Conservation (phyloP, 2,888 invertebrate genomes). For the Timema cristinae region DNA sequence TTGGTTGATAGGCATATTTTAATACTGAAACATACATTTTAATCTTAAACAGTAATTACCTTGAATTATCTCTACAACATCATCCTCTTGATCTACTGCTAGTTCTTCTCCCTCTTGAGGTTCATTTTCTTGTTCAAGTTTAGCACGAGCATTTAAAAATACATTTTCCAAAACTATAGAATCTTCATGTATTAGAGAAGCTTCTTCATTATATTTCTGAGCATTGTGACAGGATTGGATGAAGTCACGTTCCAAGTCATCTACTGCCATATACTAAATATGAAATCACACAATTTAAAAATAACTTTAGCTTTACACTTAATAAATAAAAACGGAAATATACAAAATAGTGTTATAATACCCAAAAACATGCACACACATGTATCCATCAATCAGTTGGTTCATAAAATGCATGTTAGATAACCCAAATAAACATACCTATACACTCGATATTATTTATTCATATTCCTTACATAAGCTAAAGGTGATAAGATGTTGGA, state of each 20-base stretch:
- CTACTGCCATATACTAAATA: constrained; percentile 28
- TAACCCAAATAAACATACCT: no score
- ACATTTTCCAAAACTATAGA: constrained; percentile 52
- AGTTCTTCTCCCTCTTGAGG: constrained; percentile 15
- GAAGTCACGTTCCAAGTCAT: constrained; percentile 47
- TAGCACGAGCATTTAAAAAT: constrained; percentile 36
- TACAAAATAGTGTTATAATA: neutral
- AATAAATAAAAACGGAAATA: neutral
- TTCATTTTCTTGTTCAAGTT: constrained; percentile 28
- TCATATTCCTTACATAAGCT: no score
- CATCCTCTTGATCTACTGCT: constrained; percentile 22
- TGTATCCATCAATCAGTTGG: no score
- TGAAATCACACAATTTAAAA: constrained; percentile 8
- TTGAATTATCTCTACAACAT: constrained; percentile 13
- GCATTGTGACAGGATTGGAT: constrained; percentile 56
- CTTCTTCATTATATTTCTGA: constrained; percentile 56
- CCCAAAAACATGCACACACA: no score
- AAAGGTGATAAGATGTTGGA: no score
- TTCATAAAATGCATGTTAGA: no score
- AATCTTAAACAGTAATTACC: neutral
- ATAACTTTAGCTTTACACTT: neutral
- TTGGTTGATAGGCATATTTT: no score
- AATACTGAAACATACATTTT: no score
- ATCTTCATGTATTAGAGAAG: constrained; percentile 55
- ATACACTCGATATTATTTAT: no score